Evolutionary conservation across 2,113 vertebrate species (phyloP), one percentile per base, ranked within the genome.

Genomic region (Etheostoma cragini): DNA sequence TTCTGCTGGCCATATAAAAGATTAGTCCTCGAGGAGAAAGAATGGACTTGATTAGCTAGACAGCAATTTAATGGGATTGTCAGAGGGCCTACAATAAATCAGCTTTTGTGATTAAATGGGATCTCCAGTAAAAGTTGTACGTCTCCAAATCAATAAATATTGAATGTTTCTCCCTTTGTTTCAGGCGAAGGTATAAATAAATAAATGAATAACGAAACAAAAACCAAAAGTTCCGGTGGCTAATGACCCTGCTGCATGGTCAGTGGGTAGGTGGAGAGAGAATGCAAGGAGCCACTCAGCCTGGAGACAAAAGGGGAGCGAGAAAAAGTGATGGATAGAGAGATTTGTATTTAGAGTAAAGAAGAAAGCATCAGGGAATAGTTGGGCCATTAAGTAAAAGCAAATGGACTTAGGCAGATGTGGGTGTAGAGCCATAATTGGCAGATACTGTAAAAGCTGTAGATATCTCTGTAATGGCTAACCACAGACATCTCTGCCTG

Each of bases 1-100:
- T 93, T 92, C 93, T 91, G 89, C 85, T 81, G 86, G 86, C 82
- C 90, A 92, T 84, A 94, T 95, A 95, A 95, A 95, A 94, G 95
- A 95, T 96, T 94, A 95, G 92, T 91, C 92, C 92, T 93, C 78
- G 49, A 90, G 93, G 93, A 94, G 92, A 93, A 93, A 93, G 94
- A 95, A 94, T 94, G 89, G 92, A 95, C 94, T 95, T 95, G 95
- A 96, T 96, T 95, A 95, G 95, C 92, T 89, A 94, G 94, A 95
- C 95, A 95, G 95, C 94, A 95, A 91, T 95, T 95, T 96, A 96
- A 96, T 96, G 94, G 94, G 95, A 96, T 95, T 96, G 94, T 95
- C 94, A 93, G 88, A 92, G 84, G 80, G 86, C 90, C 91, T 90
- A 93, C 93, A 91, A 95, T 96, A 95, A 96, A 96, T 95, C 95